Conservation (phyloP, 2,888 invertebrate species). For the Eueremaeus valkanovi region DNA sequence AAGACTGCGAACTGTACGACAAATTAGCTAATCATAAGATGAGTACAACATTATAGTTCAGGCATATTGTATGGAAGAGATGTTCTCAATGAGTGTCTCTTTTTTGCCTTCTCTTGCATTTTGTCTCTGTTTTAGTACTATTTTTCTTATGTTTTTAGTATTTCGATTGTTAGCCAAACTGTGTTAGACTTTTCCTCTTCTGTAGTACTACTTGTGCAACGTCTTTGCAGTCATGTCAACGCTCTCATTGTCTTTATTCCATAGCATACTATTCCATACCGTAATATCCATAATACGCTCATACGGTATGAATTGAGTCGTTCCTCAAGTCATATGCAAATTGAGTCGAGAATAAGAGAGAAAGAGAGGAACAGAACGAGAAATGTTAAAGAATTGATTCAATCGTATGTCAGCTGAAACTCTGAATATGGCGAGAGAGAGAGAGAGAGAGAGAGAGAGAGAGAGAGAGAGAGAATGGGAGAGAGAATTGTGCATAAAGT, state of each 20-base stretch:
- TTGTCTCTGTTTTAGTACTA: neutral
- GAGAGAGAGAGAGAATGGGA: neutral
- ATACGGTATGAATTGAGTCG: neutral
- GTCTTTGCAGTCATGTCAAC: neutral
- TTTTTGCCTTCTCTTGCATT: neutral
- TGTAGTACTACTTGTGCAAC: neutral
- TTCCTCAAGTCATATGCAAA: constrained; percentile 28
- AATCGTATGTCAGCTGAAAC: neutral
- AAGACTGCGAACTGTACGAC: neutral
- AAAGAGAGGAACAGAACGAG: neutral
- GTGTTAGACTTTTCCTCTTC: neutral
- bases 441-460: too few species aligned
- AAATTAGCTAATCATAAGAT: constrained; percentile 21
- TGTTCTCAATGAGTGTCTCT: neutral
- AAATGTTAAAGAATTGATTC: constrained; percentile 1
- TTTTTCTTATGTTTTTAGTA: neutral
- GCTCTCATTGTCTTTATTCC: neutral
- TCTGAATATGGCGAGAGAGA: too few species aligned
- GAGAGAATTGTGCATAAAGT: neutral
- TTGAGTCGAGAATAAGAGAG: neutral
- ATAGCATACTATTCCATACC: neutral
- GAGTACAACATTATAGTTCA: neutral
- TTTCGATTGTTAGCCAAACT: neutral
- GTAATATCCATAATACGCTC: neutral
- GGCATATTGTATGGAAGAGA: neutral